These are phyloP conservation scores for Girardinichthys multiradiatus DNA, from an alignment of 2,113 vertebrate species.

Conservation along the genomic window DNA sequence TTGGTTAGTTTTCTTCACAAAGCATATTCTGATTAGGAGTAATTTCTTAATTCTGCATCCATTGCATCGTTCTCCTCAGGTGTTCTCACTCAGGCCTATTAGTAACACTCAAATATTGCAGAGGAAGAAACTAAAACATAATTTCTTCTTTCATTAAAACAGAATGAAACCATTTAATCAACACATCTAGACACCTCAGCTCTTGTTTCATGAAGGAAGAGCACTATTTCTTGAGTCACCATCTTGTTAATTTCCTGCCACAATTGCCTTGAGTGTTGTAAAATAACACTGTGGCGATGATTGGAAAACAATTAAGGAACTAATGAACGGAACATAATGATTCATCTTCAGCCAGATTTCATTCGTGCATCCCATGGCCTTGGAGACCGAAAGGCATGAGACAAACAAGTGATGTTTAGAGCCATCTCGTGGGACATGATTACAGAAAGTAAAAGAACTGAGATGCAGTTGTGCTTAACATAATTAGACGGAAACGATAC, in stretches of 20 bases:
- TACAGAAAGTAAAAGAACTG: conserved; percentile 21
- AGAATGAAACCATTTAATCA: not conserved
- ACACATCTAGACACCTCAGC: not conserved
- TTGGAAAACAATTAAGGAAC: conserved; percentile 58
- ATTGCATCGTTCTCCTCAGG: not conserved
- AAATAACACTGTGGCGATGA: conserved; percentile 31
- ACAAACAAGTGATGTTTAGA: conserved; percentile 20
- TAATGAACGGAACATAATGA: conserved; percentile 51
- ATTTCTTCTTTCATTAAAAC: conserved; percentile 8
- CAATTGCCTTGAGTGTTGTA: conserved; percentile 43
- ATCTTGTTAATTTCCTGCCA: conserved; percentile 61
- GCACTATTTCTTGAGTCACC: conserved; percentile 31
- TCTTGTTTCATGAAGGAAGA: not conserved
- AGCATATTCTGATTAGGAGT: not conserved
- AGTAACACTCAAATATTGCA: not conserved
- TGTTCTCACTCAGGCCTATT: not conserved
- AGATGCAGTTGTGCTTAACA: conserved; percentile 10
- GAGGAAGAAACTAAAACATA: not conserved
- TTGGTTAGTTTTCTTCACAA: not conserved
- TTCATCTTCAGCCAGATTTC: conserved; percentile 50
- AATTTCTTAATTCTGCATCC: not conserved
- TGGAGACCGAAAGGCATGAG: conserved; percentile 5
- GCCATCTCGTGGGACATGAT: conserved; percentile 28
- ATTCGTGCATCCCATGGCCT: conserved; percentile 41
- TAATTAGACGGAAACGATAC: conserved; percentile 32